Conservation (phyloP, 2,888 invertebrate species). For the Macrophya annulata region DNA sequence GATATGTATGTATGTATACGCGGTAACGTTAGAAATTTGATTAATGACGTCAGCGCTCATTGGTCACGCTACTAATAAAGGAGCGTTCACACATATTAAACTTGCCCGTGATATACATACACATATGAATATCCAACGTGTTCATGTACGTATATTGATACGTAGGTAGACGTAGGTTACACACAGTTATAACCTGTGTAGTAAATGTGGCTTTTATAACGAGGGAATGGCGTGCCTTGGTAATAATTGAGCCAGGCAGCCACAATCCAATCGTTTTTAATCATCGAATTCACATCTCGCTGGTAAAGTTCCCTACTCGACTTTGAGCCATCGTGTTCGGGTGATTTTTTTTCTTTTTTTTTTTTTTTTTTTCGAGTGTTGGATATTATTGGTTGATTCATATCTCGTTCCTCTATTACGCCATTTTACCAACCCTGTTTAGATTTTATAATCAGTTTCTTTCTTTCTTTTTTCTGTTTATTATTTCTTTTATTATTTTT, state of each 20-base stretch:
- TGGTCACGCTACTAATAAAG: constrained; percentile 79
- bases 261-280: constrained; percentile 78
- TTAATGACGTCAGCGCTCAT: constrained; percentile 78
- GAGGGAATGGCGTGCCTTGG: constrained; percentile 78
- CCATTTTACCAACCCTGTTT: constrained; percentile 11
- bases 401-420: constrained; percentile 39
- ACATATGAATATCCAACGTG: neutral
- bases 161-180: constrained; percentile 9
- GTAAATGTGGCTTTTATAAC: constrained; percentile 72
- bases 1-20: constrained; percentile 52
- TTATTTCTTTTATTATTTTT: too few relatives aligned
- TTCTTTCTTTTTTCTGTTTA: neutral
- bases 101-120: constrained; percentile 63
- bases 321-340: constrained; percentile 36
- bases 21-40: constrained; percentile 75
- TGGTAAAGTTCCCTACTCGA: constrained; percentile 36
- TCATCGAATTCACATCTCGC: constrained; percentile 76
- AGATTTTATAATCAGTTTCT: neutral
- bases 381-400: neutral
- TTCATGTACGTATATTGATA: constrained; percentile 11
- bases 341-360: too few relatives aligned
- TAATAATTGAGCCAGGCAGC: constrained; percentile 77
- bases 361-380: constrained; percentile 5
- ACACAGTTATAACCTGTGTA: neutral
- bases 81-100: constrained; percentile 78